phyloP scores from a whole-genome alignment of 2,113 vertebrate species.

The Phalacrocorax carbo region DNA sequence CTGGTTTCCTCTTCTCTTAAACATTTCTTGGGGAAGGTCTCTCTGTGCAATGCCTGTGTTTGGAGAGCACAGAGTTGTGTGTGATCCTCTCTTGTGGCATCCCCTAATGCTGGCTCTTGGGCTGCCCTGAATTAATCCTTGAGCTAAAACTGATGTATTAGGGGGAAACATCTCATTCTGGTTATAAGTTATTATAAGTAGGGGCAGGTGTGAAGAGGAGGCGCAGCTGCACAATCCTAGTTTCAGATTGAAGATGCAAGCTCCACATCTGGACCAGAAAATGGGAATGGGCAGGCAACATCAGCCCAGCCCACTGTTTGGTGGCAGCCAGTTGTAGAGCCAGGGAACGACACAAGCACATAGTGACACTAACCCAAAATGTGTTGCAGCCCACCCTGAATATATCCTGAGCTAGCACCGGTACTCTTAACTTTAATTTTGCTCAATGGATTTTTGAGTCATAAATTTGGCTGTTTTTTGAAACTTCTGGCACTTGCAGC shows the following conservation, averaged over 20 bases:
- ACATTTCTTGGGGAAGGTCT: not conserved
- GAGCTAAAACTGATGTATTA: not conserved
- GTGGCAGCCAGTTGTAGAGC: not conserved
- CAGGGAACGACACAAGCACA: not conserved
- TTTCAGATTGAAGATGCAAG: not conserved
- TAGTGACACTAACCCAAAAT: not conserved
- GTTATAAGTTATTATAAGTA: not conserved
- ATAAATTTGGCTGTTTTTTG: not conserved
- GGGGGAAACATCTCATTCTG: not conserved
- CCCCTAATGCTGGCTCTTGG: not conserved
- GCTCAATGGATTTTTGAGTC: not conserved
- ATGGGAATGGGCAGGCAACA: not conserved
- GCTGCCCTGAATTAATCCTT: not conserved
- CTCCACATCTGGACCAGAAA: not conserved
- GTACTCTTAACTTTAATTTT: not conserved
- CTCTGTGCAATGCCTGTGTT: not conserved
- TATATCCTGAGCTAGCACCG: not conserved
- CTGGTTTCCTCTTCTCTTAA: not conserved
- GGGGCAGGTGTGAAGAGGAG: not conserved
- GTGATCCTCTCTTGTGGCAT: not conserved
- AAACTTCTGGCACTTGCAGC: not conserved
- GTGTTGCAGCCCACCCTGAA: not conserved
- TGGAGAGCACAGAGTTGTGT: rapidly evolving
- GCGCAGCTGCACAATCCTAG: not conserved
- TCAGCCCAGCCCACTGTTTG: not conserved